Evolutionary conservation across 2,888 invertebrate species (phyloP).

Genomic region (Polydesmus complanatus): DNA sequence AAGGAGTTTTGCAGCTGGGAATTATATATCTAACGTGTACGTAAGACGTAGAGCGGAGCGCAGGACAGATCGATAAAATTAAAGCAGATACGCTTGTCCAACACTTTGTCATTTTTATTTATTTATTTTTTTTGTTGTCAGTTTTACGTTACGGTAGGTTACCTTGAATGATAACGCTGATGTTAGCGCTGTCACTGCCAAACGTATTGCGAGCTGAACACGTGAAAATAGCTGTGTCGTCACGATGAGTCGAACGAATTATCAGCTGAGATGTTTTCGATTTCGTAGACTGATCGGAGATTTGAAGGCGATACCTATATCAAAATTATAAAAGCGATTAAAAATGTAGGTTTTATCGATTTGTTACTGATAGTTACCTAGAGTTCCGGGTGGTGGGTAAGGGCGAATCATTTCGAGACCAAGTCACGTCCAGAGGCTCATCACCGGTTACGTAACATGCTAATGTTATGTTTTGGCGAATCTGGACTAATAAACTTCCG

Average conservation of each 20-base stretch:
- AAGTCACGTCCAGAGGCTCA: slow-evolving; percentile 14
- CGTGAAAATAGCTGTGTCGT: slow-evolving; percentile 15
- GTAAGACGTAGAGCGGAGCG: too few species aligned
- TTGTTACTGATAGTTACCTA: slow-evolving; percentile 4
- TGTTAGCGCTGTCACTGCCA: slow-evolving; percentile 9
- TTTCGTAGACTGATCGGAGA: not conserved
- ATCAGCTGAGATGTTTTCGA: not conserved
- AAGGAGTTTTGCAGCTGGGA: too few species aligned
- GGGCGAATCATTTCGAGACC: slow-evolving; percentile 7
- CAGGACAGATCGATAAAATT: not conserved
- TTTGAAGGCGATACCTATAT: not conserved
- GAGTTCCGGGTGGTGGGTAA: slow-evolving; percentile 8
- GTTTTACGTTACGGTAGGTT: too few species aligned
- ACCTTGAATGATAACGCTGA: slow-evolving; percentile 15
- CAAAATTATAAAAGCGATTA: not conserved
- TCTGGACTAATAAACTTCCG: slow-evolving; percentile 3
- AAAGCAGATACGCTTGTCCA: not conserved
- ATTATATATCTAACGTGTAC: too few species aligned
- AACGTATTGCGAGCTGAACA: slow-evolving; percentile 15
- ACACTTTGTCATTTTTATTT: too few species aligned
- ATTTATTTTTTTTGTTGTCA: too few species aligned
- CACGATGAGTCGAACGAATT: slow-evolving; percentile 7
- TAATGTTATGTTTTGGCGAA: slow-evolving; percentile 13
- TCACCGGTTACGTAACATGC: slow-evolving; percentile 14
- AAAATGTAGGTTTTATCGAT: not conserved